These are phyloP conservation scores for Tapirus terrestris DNA, from an alignment of 2,113 vertebrate genomes.

Conservation along the genomic window DNA sequence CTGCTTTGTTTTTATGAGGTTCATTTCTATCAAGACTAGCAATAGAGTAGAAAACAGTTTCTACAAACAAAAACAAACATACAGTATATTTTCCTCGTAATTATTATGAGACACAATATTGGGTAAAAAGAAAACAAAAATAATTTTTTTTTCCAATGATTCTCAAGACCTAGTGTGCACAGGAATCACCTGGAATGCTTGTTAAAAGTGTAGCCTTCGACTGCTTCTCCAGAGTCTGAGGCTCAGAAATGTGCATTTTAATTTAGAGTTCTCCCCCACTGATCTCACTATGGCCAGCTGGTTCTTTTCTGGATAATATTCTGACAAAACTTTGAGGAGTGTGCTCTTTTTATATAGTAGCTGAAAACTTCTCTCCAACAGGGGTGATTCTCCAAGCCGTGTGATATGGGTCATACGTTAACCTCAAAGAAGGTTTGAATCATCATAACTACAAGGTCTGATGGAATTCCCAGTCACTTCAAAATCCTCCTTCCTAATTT, in stretches of 20 bases:
- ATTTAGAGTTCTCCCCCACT: background rate
- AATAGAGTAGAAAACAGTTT: background rate
- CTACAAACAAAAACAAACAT: background rate
- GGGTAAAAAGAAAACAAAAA: background rate
- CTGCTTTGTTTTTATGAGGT: background rate
- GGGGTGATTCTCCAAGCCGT: background rate
- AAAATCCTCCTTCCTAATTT: background rate
- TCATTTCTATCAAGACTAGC: background rate
- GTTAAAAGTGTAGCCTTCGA: background rate
- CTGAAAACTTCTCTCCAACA: background rate
- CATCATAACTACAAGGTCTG: background rate
- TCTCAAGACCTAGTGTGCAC: background rate
- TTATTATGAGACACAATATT: background rate
- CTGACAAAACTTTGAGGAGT: background rate
- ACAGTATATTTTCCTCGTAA: background rate
- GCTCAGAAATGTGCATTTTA: background rate
- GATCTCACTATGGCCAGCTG: background rate
- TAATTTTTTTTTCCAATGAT: background rate
- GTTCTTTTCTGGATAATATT: background rate
- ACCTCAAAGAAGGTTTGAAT: background rate
- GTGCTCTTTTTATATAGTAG: background rate
- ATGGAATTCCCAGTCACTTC: background rate
- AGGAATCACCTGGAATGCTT: background rate
- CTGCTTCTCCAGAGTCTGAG: background rate
- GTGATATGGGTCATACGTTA: background rate